A percentile compares a stretch with the other conserved stretches of the same genome.
Evolutionary conservation across 2,113 vertebrate species (phyloP).

Genomic region (Gopherus flavomarginatus): DNA sequence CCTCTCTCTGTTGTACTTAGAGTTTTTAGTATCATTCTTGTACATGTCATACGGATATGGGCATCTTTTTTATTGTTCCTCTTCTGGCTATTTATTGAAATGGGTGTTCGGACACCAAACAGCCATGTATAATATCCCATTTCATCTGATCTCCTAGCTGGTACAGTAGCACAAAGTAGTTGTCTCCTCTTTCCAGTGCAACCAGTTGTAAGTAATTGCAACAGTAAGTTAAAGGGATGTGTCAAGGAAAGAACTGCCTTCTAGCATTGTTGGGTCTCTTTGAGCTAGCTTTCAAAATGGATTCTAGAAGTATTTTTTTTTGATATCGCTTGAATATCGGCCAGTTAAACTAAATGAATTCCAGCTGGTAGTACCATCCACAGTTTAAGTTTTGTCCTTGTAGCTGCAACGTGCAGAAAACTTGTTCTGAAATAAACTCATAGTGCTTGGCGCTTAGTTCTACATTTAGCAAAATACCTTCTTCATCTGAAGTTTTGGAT

Average conservation of each 20-base stretch:
- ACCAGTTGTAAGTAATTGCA: neutral
- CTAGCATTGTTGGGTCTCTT: slow-evolving; percentile 14
- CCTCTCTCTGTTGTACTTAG: accelerated
- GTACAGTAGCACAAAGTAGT: neutral
- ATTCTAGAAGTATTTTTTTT: slow-evolving; percentile 41
- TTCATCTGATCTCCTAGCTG: neutral
- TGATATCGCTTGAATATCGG: neutral
- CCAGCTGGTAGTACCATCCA: slow-evolving; percentile 4
- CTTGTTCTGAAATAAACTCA: neutral
- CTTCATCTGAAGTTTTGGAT: slow-evolving; percentile 3
- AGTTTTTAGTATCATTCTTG: neutral
- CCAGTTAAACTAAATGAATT: slow-evolving; percentile 28
- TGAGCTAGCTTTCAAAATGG: slow-evolving; percentile 31
- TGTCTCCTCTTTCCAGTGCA: neutral
- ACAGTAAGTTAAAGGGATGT: neutral
- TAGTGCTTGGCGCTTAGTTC: neutral
- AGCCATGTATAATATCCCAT: neutral
- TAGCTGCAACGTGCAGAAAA: neutral
- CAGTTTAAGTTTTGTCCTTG: slow-evolving; percentile 2
- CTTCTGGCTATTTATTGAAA: neutral
- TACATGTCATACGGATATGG: neutral
- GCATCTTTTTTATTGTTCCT: neutral
- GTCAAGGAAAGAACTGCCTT: neutral
- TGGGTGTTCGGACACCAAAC: neutral
- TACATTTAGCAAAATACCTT: neutral